Evolutionary conservation across 2,888 invertebrate species (phyloP), one percentile per base, ranked within the genome.

Genomic region (Tribolium freemani): DNA sequence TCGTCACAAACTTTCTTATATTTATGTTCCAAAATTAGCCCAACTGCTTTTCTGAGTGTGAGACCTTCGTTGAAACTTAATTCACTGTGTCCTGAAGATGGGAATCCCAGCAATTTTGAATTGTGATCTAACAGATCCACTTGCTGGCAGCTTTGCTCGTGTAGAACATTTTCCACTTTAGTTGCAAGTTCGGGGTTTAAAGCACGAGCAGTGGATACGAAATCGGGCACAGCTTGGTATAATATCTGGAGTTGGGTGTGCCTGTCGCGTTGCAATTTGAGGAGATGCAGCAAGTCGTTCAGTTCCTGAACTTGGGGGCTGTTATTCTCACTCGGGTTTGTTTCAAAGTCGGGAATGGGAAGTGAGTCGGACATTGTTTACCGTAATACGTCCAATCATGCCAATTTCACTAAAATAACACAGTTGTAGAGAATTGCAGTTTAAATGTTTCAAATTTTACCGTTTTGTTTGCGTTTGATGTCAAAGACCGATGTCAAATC

Each of bases 41-140:
- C 26, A 6, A 56, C 5, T 9, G 8, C 6, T 44, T 69, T 38
- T 21, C 16, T 57, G 4, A 61, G 11, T n/a, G 5, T 31, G 20
- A 38, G 11, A 45, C 82, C 83, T 72, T 88, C 88, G 58, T 82
- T 77, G 50, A 81, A 82, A 60, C 74, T 84, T 21, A 87, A 79
- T 31, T 84, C 81, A 5, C 5, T 26, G 26, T 26, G 3, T 26
- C 5, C 5, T 26, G 26, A 26, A 26, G 26, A 26, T 26, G 1
- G 26, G 1, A 26, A 26, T 26, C 26, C 26, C 4, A 26, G 26
- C 0, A n/a, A 10, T 3, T 31, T 1, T 16, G 50, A 50, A 8
- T 57, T 53, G 63, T 30, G 46, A 53, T 72, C 76, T 50, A 75
- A 53, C 10, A 69, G 46, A 26, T 63, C 61, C 3, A 54, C 66